Evolutionary conservation across 2,113 vertebrate species (phyloP), one percentile per base, ranked within the genome.

Genomic region (Fukomys damarensis): DNA sequence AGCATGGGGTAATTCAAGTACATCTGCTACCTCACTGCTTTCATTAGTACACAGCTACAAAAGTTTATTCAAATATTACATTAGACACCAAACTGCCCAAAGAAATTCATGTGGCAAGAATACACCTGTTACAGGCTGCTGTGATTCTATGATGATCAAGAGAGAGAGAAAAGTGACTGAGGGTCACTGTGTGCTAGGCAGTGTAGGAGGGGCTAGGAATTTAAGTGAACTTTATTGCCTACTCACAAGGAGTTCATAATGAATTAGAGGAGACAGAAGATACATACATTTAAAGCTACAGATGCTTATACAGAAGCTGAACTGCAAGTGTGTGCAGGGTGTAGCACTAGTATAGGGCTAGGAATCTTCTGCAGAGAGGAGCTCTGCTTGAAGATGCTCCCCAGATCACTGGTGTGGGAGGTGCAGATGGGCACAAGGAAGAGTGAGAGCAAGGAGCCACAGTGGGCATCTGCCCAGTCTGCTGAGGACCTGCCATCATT

Each of bases 1-100:
- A 68, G 35, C 88, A 58, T 90, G 35, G 54, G 87, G 30, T 91
- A 35, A 95, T 66, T 96, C 76, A 94, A 49, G 92, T 88, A 82
- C 3, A 72, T 56, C 80, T 58, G 56, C 17, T 17, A 49, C 46
- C 46, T 49, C 30, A 10, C 20, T 2, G 28, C 58, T 90, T 93
- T 54, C 70, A 20, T 52, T 61, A 76, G 46, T 13, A 46, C 66
- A 66, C n/a, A 65, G 54, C 76, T 74, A 61, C 32, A 52, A 52
- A 49, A 65, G n/a, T n/a, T 83, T 28, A 91, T 81, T 93, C 41
- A 85, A 86, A 76, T 52, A 76, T 46, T 58, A 66, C 20, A 28
- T 32, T 54, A 72, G 26, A 59, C 85, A 54, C 8, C n/a, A 68
- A 74, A 52, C 49, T 43, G 19, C 26, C 22, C 11, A 10, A 70